Percentiles rank a stretch among this genome's conserved stretches.
Evolutionary conservation across 2,888 invertebrate species (phyloP).

Genomic region (Tenthredo mesomela): DNA sequence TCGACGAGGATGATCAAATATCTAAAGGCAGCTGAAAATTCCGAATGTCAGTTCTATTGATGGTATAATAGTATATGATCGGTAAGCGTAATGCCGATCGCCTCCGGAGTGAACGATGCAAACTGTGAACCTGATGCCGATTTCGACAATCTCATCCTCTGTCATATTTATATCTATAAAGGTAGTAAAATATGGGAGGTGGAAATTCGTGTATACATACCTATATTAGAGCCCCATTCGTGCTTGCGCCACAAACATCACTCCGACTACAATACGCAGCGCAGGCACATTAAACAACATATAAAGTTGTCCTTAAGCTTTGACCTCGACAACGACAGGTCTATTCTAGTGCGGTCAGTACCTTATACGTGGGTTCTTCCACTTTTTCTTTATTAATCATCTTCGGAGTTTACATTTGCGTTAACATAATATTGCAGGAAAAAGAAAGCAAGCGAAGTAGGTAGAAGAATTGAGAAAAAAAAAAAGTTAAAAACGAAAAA

Average conservation of each 20-base stretch:
- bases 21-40: neutral
- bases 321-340: neutral
- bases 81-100: neutral
- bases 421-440: neutral
- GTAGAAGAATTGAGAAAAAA: neutral
- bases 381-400: neutral
- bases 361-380: neutral
- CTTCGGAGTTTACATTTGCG: neutral
- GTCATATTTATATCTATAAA: slow-evolving; percentile 6
- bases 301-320: slow-evolving; percentile 7
- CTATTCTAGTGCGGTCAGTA: neutral
- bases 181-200: slow-evolving; percentile 8
- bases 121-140: neutral
- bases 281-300: neutral
- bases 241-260: neutral
- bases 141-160: neutral
- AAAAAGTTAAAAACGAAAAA: neutral
- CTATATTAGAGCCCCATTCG: neutral
- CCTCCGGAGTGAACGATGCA: neutral
- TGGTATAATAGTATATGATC: neutral
- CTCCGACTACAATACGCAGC: neutral
- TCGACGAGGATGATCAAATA: neutral
- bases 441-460: neutral
- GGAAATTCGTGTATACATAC: neutral
- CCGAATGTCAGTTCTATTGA: neutral